A percentile compares a stretch with the other conserved stretches of the same genome.
Evolutionary conservation across 1,140 invertebrate genomes (phyloP).

Genomic region (Paraescarpia echinospica): DNA sequence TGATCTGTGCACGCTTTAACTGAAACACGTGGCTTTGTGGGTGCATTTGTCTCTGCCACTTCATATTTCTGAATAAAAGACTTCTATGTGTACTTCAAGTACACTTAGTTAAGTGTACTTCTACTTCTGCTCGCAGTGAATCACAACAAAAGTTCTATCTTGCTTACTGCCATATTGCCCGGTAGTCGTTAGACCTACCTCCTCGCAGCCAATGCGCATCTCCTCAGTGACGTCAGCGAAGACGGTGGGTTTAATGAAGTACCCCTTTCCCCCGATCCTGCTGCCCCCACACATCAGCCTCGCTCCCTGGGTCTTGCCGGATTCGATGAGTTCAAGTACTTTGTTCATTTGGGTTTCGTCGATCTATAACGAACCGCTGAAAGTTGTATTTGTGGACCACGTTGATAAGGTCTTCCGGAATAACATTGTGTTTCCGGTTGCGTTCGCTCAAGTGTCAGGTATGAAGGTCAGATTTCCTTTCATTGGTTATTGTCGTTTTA

Average conservation of each 20-base stretch:
- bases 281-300: conserved; percentile 79
- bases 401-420: background rate
- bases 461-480: too few species aligned
- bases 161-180: background rate
- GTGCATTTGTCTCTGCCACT: too few species aligned
- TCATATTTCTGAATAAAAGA: too few species aligned
- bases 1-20: too few species aligned
- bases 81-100: too few species aligned
- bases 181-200: conserved; percentile 60
- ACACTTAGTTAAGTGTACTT: too few species aligned
- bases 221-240: conserved; percentile 90
- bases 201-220: conserved; percentile 90
- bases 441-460: background rate
- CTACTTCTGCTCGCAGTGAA: too few species aligned
- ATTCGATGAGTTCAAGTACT: conserved; percentile 76
- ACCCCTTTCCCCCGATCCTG: conserved; percentile 74
- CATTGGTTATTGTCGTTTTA: too few species aligned
- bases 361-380: conserved; percentile 60
- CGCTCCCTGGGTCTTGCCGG: conserved; percentile 83
- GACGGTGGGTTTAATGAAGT: conserved; percentile 92
- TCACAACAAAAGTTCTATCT: too few species aligned
- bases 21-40: too few species aligned
- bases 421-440: background rate
- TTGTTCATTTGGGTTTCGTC: conserved; percentile 82
- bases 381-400: background rate